phyloP scores from a whole-genome alignment of 2,113 vertebrate genomes.

The Rissa tridactyla region DNA sequence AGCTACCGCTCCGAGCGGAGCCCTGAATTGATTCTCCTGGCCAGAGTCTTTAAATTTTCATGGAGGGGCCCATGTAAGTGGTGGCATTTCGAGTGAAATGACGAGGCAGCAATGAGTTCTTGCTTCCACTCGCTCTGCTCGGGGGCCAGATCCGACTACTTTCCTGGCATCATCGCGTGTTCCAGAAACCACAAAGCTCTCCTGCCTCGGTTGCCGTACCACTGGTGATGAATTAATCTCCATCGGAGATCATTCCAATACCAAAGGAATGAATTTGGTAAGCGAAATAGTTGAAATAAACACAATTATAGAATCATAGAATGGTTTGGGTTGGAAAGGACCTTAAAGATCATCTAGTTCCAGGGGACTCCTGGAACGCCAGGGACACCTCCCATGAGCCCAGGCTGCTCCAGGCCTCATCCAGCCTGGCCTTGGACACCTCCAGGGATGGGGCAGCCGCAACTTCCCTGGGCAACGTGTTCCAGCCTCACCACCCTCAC shows the following conservation, averaged over 20 bases:
- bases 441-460: too few relatives aligned
- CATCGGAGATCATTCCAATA: neutral
- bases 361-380: too few relatives aligned
- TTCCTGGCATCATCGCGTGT: neutral
- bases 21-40: fast-evolving
- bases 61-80: neutral
- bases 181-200: neutral
- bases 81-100: neutral
- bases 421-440: too few relatives aligned
- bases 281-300: neutral
- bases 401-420: too few relatives aligned
- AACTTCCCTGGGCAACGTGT: too few relatives aligned
- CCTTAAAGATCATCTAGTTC: too few relatives aligned
- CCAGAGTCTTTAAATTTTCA: neutral
- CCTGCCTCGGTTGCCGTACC: fast-evolving
- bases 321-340: too few relatives aligned
- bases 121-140: neutral
- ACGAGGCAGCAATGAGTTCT: neutral
- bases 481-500: too few relatives aligned
- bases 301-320: neutral
- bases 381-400: too few relatives aligned
- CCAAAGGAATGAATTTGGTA: neutral
- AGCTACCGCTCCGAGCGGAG: fast-evolving
- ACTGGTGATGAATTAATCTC: fast-evolving
- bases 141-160: fast-evolving